Base-by-base conservation (phyloP, 2,888 invertebrate genomes). In the Diaperis boleti region DNA sequence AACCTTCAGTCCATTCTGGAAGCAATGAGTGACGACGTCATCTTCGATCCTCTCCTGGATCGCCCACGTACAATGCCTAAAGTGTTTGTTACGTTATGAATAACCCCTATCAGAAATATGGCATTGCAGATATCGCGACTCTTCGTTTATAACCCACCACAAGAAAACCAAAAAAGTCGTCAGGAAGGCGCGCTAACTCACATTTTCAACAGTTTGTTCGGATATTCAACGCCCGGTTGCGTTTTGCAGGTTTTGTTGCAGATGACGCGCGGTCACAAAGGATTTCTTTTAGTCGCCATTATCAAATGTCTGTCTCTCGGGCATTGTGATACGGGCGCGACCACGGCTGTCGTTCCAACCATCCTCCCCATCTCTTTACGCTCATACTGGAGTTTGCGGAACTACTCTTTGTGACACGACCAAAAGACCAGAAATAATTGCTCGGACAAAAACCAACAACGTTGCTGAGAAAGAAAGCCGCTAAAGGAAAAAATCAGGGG, bases 231-330 rank as follows among this genome's bases (percentile, higher is more conserved):
- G 54, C 54, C 42, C 31, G 29, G 42, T 29, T 54, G 42, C 29
- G 54, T 54, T 54, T 52, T 42, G 41, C 17, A 41, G 42, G 54
- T 54, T 54, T 54, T 54, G 54, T 54, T 54, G 54, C 42, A 54
- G 54, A 54, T 54, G 54, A 54, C 54, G 54, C 31, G 17, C 31
- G 41, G 29, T 42, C 54, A 54, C 54, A 54, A 54, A 54, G 31
- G 42, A 54, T 54, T 42, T 54, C 54, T 54, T 54, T 54, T 39
- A 29, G 14, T 54, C 41, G 39, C 54, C 39, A 54, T 54, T 54
- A 54, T 54, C 54, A 54, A 54, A 54, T 42, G 54, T 18, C 31
- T 42, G 41, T 54, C 41, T 52, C 39, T 52, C 37, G 52, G 52
- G 37, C 39, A 54, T 54, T 54, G 54, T 54, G 54, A 54, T 54